A percentile compares a stretch with the other conserved stretches of the same genome.
Evolutionary conservation across 1,140 invertebrate genomes (phyloP).

Genomic region (Drosophila ogumai): DNA sequence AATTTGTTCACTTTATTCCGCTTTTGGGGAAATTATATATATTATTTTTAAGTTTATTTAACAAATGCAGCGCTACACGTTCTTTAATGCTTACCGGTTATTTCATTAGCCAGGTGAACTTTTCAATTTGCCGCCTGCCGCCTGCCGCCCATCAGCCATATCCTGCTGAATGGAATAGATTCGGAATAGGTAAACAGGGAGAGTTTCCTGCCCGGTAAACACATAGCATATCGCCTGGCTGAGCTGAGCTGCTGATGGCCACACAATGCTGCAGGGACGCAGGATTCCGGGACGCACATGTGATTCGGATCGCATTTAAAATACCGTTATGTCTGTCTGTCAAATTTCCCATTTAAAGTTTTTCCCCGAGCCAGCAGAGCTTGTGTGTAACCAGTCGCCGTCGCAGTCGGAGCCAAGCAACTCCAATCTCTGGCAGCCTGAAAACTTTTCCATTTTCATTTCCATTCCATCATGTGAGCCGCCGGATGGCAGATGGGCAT

Average conservation of each 20-base stretch:
- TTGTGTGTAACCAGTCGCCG: slow-evolving; percentile 34
- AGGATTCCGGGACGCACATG: slow-evolving; percentile 24
- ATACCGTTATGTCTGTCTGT: slow-evolving; percentile 72
- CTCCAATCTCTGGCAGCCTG: slow-evolving; percentile 23
- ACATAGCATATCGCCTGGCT: slow-evolving; percentile 6
- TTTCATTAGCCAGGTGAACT: slow-evolving; percentile 51
- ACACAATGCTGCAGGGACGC: slow-evolving; percentile 29
- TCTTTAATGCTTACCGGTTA: slow-evolving; percentile 13
- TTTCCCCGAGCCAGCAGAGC: slow-evolving; percentile 41
- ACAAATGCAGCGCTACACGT: slow-evolving; percentile 21
- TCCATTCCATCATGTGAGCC: slow-evolving; percentile 62
- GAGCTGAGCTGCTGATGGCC: slow-evolving; percentile 18
- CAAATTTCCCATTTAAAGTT: slow-evolving; percentile 82
- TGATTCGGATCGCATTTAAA: slow-evolving; percentile 68
- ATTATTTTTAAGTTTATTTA: slow-evolving; percentile 52
- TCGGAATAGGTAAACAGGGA: background rate
- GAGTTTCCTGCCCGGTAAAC: background rate
- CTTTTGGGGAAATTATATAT: slow-evolving; percentile 28
- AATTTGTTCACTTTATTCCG: slow-evolving; percentile 31
- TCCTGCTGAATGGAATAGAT: slow-evolving; percentile 9
- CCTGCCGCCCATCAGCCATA: background rate
- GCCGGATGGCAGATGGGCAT: slow-evolving; percentile 8
- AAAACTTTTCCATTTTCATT: slow-evolving; percentile 71
- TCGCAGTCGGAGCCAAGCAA: slow-evolving; percentile 27
- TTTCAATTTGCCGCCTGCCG: slow-evolving; percentile 39